phyloP scores from a whole-genome alignment of 1,140 invertebrate species.

The Pentalonia nigronervosa region DNA sequence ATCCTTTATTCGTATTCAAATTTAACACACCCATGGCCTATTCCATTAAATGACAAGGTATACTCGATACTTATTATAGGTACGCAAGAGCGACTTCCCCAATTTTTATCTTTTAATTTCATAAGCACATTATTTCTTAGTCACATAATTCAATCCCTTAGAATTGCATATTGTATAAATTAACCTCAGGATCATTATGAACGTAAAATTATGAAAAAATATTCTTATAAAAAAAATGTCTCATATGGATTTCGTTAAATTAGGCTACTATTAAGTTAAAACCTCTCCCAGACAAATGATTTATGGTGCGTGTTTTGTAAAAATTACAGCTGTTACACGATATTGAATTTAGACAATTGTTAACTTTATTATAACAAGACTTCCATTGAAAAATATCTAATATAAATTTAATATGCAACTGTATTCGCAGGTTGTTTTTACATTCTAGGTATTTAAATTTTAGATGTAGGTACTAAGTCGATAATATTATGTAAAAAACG shows the following conservation, averaged over 20 bases:
- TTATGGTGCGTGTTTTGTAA: not conserved
- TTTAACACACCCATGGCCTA: too few relatives aligned
- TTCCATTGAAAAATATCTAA: not conserved
- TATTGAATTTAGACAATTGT: not conserved
- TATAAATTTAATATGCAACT: not conserved
- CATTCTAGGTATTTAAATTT: not conserved
- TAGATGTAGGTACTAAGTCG: not conserved
- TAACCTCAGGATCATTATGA: not conserved
- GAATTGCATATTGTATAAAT: too few relatives aligned
- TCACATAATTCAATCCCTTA: too few relatives aligned
- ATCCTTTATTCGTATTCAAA: too few relatives aligned
- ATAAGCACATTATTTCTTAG: too few relatives aligned
- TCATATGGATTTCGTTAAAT: not conserved
- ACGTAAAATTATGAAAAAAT: not conserved
- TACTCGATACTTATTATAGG: too few relatives aligned
- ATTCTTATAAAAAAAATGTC: not conserved
- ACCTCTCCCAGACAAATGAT: not conserved
- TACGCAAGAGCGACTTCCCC: too few relatives aligned
- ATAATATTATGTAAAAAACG: not conserved
- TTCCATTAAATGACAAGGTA: too few relatives aligned
- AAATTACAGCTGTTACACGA: not conserved
- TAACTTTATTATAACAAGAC: not conserved
- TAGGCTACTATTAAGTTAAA: not conserved
- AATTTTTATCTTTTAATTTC: too few relatives aligned
- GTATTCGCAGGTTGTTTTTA: not conserved